Evolutionary conservation across 2,113 vertebrate species (phyloP).

Genomic region (Thunnus thynnus): DNA sequence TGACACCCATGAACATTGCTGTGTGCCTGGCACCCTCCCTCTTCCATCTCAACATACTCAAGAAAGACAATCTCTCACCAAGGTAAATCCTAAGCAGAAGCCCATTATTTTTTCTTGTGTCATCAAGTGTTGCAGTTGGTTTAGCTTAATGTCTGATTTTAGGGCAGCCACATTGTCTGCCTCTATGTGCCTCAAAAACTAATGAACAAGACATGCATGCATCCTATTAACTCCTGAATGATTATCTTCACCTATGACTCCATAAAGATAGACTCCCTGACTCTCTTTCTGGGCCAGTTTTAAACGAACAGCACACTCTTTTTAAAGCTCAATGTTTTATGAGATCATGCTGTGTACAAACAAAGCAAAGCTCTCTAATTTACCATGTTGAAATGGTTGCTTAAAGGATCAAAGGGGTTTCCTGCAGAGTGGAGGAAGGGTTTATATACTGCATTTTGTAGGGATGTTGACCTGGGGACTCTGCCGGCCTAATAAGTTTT

Average conservation of each 20-base stretch:
- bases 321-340: constrained; percentile 66
- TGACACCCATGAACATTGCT: constrained; percentile 98
- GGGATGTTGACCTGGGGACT: constrained; percentile 44
- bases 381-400: constrained; percentile 63
- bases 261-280: constrained; percentile 47
- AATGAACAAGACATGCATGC: constrained; percentile 28
- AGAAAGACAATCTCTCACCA: constrained; percentile 94
- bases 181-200: constrained; percentile 3
- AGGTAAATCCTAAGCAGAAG: constrained; percentile 81
- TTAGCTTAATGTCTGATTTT: background rate
- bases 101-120: background rate
- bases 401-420: constrained; percentile 64
- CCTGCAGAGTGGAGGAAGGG: constrained; percentile 53
- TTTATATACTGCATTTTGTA: constrained; percentile 55
- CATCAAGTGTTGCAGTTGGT: background rate
- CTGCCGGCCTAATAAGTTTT: constrained; percentile 54
- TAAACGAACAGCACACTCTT: constrained; percentile 46
- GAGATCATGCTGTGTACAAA: constrained; percentile 77
- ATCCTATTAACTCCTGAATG: constrained; percentile 50
- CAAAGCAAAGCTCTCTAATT: constrained; percentile 74
- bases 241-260: constrained; percentile 58
- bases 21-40: constrained; percentile 98
- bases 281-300: constrained; percentile 45
- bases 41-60: constrained; percentile 96
- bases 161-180: background rate